phyloP scores from a whole-genome alignment of 2,113 vertebrate genomes.

The Toxostoma redivivum region DNA sequence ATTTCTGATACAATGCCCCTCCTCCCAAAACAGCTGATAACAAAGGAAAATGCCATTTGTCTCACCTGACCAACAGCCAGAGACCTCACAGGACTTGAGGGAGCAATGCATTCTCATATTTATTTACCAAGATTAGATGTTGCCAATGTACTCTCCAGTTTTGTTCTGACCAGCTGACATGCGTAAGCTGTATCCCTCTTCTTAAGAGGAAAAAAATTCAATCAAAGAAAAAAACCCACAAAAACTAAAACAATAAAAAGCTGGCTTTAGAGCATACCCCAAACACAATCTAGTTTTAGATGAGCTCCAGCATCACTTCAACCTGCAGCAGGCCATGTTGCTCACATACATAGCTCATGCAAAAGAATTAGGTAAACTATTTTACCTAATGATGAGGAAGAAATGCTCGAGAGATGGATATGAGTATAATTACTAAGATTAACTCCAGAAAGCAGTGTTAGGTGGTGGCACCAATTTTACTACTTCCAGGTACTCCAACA shows the following conservation, averaged over 20 bases:
- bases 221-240: not conserved
- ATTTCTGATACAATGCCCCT: not conserved
- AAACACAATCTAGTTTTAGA: not conserved
- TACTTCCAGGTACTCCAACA: not conserved
- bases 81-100: not conserved
- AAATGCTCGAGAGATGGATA: not conserved
- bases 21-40: not conserved
- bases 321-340: not conserved
- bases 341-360: fast-evolving
- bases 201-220: not conserved
- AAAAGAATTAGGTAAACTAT: not conserved
- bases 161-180: not conserved
- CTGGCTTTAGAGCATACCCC: not conserved
- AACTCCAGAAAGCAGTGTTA: not conserved
- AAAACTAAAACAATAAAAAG: not conserved
- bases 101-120: not conserved
- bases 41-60: not conserved
- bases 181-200: not conserved
- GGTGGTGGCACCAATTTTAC: not conserved
- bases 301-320: not conserved
- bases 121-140: not conserved
- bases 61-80: not conserved
- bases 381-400: not conserved
- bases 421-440: not conserved
- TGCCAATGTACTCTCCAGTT: not conserved